phyloP scores from a whole-genome alignment of 2,888 invertebrate genomes.

The Pterobdella sp. region DNA sequence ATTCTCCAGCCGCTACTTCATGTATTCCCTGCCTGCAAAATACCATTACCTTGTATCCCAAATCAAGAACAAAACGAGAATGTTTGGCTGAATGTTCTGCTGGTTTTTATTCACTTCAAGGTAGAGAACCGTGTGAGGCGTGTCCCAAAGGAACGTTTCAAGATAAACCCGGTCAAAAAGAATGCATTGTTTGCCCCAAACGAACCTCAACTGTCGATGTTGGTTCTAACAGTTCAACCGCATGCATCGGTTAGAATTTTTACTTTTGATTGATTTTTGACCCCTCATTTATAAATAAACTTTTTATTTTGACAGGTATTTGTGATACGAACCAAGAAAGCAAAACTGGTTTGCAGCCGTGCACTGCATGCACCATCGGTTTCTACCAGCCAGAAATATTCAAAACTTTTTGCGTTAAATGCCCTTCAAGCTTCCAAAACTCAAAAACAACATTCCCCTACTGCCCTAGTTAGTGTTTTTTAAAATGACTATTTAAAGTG shows the following conservation, averaged over 20 bases:
- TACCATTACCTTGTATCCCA: neutral
- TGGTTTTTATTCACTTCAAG: neutral
- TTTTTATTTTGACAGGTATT: neutral
- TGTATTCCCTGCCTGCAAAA: neutral
- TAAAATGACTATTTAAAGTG: neutral
- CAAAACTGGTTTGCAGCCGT: neutral
- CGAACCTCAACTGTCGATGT: neutral
- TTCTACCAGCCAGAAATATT: neutral
- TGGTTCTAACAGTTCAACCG: neutral
- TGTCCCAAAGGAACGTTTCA: neutral
- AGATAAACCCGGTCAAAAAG: neutral
- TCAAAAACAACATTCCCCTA: neutral
- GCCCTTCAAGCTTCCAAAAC: neutral
- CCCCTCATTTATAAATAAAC: neutral
- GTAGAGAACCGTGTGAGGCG: neutral
- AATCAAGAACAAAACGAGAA: neutral
- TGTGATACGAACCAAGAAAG: neutral
- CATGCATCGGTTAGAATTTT: neutral
- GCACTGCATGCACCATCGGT: neutral
- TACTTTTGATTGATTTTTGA: neutral
- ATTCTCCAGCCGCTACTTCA: neutral
- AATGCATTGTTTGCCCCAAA: neutral
- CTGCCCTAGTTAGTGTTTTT: neutral
- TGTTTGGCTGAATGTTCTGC: neutral
- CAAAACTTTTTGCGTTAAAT: neutral